Evolutionary conservation across 2,888 invertebrate genomes (phyloP).

Genomic region (Zygaena filipendulae): DNA sequence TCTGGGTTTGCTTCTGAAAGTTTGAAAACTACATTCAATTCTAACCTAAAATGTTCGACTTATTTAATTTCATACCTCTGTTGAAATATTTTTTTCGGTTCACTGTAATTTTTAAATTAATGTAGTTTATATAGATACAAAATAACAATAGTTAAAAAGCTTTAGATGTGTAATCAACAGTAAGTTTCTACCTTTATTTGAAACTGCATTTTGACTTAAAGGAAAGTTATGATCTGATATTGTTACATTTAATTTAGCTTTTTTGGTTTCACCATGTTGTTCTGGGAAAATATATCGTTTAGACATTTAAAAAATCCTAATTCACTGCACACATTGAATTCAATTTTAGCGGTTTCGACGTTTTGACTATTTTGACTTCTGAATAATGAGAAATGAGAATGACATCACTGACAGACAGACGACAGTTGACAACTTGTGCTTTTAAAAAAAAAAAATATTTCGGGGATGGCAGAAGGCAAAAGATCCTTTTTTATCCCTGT

Average conservation of each 20-base stretch:
- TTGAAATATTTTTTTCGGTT: too few species aligned
- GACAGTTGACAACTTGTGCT: too few species aligned
- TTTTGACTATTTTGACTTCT: too few species aligned
- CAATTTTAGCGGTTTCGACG: conserved; percentile 14
- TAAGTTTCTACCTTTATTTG: conserved; percentile 30
- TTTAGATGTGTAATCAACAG: neutral
- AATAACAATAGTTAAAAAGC: neutral
- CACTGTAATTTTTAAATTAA: too few species aligned
- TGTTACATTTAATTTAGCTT: conserved; percentile 46
- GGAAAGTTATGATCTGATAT: conserved; percentile 56
- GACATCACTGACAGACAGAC: too few species aligned
- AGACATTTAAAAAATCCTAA: conserved; percentile 31
- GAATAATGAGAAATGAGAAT: too few species aligned
- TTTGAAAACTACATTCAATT: too few species aligned
- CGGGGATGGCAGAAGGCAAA: too few species aligned
- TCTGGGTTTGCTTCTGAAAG: conserved; percentile 22
- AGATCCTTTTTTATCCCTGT: too few species aligned
- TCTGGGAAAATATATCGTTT: conserved; percentile 43
- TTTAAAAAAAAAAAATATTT: too few species aligned
- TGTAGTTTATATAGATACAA: neutral
- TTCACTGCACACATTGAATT: conserved; percentile 6
- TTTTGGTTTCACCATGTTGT: conserved; percentile 45
- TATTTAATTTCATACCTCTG: too few species aligned
- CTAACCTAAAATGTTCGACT: too few species aligned
- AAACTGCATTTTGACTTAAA: conserved; percentile 42